Evolutionary conservation across 1,140 invertebrate species (phyloP).

Genomic region (Brachionus rotundiformis): DNA sequence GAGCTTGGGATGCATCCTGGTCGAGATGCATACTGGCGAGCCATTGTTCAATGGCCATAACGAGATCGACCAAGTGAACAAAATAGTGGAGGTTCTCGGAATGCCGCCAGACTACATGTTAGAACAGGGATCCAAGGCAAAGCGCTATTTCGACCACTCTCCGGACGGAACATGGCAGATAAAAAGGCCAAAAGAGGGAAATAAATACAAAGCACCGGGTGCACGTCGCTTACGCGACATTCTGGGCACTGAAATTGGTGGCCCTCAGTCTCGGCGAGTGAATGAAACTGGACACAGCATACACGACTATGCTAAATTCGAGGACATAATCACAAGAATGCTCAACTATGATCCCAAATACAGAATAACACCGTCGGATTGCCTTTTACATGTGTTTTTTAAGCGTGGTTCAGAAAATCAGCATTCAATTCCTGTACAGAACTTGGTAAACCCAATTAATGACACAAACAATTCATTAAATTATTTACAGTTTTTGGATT

Average conservation of each 20-base stretch:
- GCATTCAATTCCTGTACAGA: not conserved
- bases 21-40: conserved; percentile 99
- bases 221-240: conserved; percentile 62
- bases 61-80: conserved; percentile 99
- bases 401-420: not conserved
- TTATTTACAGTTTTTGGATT: conserved; percentile 16
- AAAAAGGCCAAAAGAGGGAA: conserved; percentile 20
- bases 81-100: conserved; percentile 88
- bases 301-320: conserved; percentile 97
- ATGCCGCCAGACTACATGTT: conserved; percentile 93
- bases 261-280: conserved; percentile 80
- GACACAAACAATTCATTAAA: conserved; percentile 7
- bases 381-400: conserved; percentile 94
- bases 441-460: not conserved
- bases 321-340: conserved; percentile 96
- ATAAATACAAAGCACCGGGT: conserved; percentile 60
- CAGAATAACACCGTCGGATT: conserved; percentile 93
- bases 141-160: conserved; percentile 96
- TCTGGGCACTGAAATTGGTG: conserved; percentile 80
- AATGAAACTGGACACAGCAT: conserved; percentile 92
- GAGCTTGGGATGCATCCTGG: conserved; percentile 82
- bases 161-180: conserved; percentile 73
- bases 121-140: conserved; percentile 89
- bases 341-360: conserved; percentile 96
- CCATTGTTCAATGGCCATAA: conserved; percentile 97